Evolutionary conservation across 1,140 invertebrate genomes (phyloP).

Genomic region (Halesus radiatus): DNA sequence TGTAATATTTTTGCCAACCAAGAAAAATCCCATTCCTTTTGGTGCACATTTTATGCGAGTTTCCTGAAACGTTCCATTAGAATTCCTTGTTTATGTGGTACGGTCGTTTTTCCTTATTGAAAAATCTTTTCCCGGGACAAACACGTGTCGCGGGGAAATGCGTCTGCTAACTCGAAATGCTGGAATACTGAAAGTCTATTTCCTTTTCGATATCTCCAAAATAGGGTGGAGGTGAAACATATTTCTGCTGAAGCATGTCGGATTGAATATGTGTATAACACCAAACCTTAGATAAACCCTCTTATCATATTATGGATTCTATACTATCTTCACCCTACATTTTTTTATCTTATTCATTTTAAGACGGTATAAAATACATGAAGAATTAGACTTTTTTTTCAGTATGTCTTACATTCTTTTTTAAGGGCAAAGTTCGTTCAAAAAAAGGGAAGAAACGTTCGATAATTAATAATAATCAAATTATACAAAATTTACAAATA

Average conservation of each 20-base stretch:
- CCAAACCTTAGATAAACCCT: neutral
- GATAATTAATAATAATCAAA: too few species aligned
- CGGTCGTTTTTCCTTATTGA: neutral
- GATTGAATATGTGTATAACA: neutral
- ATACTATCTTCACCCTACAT: too few species aligned
- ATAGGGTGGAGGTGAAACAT: neutral
- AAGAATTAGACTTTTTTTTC: too few species aligned
- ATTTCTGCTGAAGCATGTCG: neutral
- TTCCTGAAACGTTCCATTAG: neutral
- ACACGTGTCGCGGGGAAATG: neutral
- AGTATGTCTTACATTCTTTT: too few species aligned
- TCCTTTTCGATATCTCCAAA: slow-evolving; percentile 2
- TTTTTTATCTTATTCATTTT: too few species aligned
- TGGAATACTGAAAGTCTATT: neutral
- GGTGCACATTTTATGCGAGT: neutral
- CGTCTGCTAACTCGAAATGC: neutral
- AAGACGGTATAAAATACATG: too few species aligned
- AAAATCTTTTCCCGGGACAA: slow-evolving; percentile 5
- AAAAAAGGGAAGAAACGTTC: too few species aligned
- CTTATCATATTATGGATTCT: too few species aligned
- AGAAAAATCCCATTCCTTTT: neutral
- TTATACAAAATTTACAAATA: too few species aligned
- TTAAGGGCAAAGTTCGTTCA: too few species aligned
- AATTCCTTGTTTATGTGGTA: neutral
- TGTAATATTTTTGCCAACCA: too few species aligned